Percentiles rank a stretch among this genome's conserved stretches.
Conservation (phyloP, 2,113 vertebrate genomes). For the Apus apus region DNA sequence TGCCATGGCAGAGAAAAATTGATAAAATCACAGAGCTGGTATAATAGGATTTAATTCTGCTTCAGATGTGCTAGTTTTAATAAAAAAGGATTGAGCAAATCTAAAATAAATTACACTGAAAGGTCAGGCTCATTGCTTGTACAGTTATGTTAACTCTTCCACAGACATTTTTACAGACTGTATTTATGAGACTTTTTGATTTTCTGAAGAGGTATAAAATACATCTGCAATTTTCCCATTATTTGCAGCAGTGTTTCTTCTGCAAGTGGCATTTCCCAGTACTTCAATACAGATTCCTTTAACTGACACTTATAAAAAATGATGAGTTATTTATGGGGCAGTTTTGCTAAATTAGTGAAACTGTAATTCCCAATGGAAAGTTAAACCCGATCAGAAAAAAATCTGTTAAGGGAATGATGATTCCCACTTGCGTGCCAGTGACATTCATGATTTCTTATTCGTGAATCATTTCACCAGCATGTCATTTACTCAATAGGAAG, state of each 20-base stretch:
- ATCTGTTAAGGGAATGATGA: constrained; percentile 7
- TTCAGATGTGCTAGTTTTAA: constrained; percentile 85
- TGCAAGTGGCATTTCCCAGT: constrained; percentile 62
- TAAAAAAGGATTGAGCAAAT: constrained; percentile 85
- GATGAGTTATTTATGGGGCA: constrained; percentile 73
- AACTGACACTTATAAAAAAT: constrained; percentile 62
- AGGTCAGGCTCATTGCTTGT: constrained; percentile 85
- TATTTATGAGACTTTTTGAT: constrained; percentile 82
- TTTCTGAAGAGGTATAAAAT: constrained; percentile 77
- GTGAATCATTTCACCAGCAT: constrained; percentile 8
- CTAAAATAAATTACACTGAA: constrained; percentile 84
- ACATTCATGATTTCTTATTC: constrained; percentile 21
- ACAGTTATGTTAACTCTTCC: constrained; percentile 81
- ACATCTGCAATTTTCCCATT: constrained; percentile 74
- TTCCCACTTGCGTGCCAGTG: constrained; percentile 21
- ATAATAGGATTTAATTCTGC: constrained; percentile 85
- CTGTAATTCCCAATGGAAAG: constrained; percentile 45
- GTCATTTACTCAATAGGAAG: constrained; percentile 42
- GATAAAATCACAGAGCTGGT: constrained; percentile 76
- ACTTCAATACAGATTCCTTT: constrained; percentile 73
- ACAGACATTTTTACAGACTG: constrained; percentile 78
- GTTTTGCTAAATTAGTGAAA: constrained; percentile 66
- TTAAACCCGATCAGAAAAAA: constrained; percentile 54
- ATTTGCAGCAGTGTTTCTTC: constrained; percentile 74
- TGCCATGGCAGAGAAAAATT: constrained; percentile 67